A percentile compares a stretch with the other conserved stretches of the same genome.
Evolutionary conservation across 2,797 vertebrate species (phyloP).

Genomic region (Rousettus madagascariensis): DNA sequence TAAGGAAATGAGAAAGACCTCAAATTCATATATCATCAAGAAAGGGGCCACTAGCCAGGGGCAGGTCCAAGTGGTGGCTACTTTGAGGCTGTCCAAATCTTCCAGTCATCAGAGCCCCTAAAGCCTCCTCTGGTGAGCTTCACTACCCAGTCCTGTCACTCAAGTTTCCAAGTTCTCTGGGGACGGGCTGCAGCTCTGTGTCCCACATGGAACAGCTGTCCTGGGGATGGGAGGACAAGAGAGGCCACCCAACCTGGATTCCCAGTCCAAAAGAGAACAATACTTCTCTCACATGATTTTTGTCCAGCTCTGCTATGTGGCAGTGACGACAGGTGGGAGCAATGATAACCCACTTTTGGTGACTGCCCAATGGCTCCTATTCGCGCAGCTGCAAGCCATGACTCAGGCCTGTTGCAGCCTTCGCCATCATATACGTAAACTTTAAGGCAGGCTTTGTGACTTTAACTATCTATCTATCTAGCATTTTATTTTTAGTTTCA

Average conservation of each 20-base stretch:
- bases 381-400: conserved; percentile 52
- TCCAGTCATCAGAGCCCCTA: rapidly evolving
- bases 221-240: rapidly evolving
- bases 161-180: too few species aligned
- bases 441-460: background rate
- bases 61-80: too few species aligned
- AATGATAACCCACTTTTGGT: background rate
- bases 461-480: background rate
- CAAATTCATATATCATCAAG: too few species aligned
- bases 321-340: background rate
- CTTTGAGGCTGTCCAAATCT: background rate
- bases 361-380: conserved; percentile 53
- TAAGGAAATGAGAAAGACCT: background rate
- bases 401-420: conserved; percentile 41
- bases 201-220: background rate
- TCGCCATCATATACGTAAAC: background rate
- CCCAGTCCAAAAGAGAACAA: background rate
- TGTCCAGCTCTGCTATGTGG: background rate
- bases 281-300: background rate
- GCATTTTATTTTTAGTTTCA: too few species aligned
- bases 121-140: background rate
- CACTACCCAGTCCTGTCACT: background rate
- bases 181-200: background rate
- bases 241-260: background rate
- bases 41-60: background rate